These are phyloP conservation scores for Corydoras sp. DNA, from an alignment of 2,113 vertebrate genomes.

Conservation along the genomic window DNA sequence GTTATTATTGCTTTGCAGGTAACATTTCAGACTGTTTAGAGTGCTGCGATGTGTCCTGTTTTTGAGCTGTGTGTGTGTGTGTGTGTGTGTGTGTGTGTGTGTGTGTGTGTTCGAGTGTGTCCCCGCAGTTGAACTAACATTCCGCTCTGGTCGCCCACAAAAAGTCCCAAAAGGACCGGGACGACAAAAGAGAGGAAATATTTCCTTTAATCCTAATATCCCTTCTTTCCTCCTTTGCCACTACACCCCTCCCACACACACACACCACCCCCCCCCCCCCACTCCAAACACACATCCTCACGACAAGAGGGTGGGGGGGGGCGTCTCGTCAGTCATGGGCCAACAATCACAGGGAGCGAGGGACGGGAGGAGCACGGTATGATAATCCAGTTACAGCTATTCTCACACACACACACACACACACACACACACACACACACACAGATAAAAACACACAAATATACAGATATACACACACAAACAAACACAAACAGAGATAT, in stretches of 20 bases:
- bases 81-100: conserved; percentile 28
- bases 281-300: conserved; percentile 46
- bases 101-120: conserved; percentile 57
- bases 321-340: conserved; percentile 72
- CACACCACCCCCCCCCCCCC: conserved; percentile 45
- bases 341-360: conserved; percentile 68
- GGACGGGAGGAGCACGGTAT: conserved; percentile 43
- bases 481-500: no score
- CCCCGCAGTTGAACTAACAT: no score
- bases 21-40: no score
- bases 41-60: no score
- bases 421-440: conserved; percentile 32
- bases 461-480: no score
- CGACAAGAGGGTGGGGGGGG: conserved; percentile 54
- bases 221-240: conserved; percentile 5
- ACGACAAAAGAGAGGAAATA: conserved; percentile 73
- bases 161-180: conserved; percentile 46
- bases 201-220: conserved; percentile 67
- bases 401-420: conserved; percentile 36
- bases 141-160: no score
- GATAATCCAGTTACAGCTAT: conserved; percentile 44
- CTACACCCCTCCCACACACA: conserved; percentile 17
- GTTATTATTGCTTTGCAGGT: no score
- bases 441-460: conserved; percentile 10
- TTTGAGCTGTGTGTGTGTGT: no score